Conservation (phyloP, 92 coral and sea anemone genomes). For the Epizoanthus ramosus region DNA sequence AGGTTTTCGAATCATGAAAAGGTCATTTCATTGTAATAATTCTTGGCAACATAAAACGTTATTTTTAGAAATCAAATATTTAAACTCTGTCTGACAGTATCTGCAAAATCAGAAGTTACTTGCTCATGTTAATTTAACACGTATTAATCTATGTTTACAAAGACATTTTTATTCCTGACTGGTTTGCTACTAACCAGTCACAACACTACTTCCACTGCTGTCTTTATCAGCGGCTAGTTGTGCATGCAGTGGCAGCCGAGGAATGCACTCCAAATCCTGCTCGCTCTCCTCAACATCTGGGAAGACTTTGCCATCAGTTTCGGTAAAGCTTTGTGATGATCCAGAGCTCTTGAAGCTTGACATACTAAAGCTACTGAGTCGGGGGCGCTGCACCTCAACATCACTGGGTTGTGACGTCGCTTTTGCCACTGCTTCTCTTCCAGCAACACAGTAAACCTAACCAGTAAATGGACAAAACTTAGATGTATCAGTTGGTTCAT, state of each 20-base stretch:
- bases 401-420: constrained; percentile 63
- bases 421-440: constrained; percentile 81
- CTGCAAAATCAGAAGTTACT: too few species aligned
- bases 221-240: constrained; percentile 95
- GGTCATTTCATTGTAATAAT: too few species aligned
- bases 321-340: constrained; percentile 63
- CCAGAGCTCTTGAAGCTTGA: constrained; percentile 79
- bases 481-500: too few species aligned
- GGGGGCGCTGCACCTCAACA: constrained; percentile 63
- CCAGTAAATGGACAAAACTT: background rate
- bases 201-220: constrained; percentile 65
- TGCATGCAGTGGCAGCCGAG: constrained; percentile 91
- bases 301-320: constrained; percentile 56
- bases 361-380: constrained; percentile 75
- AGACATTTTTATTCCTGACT: background rate
- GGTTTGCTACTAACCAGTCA: background rate
- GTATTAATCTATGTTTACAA: background rate
- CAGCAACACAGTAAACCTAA: constrained; percentile 96
- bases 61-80: too few species aligned
- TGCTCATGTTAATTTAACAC: background rate
- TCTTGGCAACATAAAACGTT: too few species aligned
- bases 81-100: too few species aligned
- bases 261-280: constrained; percentile 76
- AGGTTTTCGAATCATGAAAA: too few species aligned
- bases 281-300: constrained; percentile 57